Evolutionary conservation across 1,140 invertebrate genomes (phyloP), one percentile per base, ranked within the genome.

Genomic region (Leucophenga varia): DNA sequence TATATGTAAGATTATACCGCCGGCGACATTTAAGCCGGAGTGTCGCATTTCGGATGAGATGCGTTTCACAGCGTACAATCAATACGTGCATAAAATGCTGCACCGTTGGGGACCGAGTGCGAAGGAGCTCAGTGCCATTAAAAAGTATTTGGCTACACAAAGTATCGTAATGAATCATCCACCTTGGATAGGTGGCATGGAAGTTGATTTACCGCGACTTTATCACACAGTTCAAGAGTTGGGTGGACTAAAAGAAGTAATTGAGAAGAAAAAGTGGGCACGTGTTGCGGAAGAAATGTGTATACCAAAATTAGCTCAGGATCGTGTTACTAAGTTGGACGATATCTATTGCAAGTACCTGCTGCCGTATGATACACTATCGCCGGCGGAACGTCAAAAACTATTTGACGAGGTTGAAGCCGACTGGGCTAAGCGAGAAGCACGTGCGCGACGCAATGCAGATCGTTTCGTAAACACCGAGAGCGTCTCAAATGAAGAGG

Each of bases 281-380:
- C 87, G 86, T 59, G 89, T 97, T 10, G 92, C 91, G 0, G 93
- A 97, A 58, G 81, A 85, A 4, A 88, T 96, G 84, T 86, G 86
- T 61, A 89, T 95, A 56, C 88, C 89, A 1, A 90, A 90, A 78
- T 81, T 84, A 20, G 85, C 88, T 0, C 88, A 92, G 60, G 90
- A 93, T 75, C 79, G 90, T 19, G 84, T 88, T 4, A 87, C 87
- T 2, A 92, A 93, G 73, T 76, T 97, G 7, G 93, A 97, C 72
- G 86, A 91, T 59, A 88, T 95, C 46, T 97, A 96, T 73, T 91
- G 92, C 74, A 94, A 93, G 83, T 96, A 93, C 78, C 78, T 97
- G 20, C 76, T 97, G 44, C 91, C 93, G 0, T 97, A 94, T 72
- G 91, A 93, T 55, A 91, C 88, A 0, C 74, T 97, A 5, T 88